Evolutionary conservation across 1,140 invertebrate species (phyloP), one percentile per base, ranked within the genome.

Genomic region (Drosophila gunungcola): DNA sequence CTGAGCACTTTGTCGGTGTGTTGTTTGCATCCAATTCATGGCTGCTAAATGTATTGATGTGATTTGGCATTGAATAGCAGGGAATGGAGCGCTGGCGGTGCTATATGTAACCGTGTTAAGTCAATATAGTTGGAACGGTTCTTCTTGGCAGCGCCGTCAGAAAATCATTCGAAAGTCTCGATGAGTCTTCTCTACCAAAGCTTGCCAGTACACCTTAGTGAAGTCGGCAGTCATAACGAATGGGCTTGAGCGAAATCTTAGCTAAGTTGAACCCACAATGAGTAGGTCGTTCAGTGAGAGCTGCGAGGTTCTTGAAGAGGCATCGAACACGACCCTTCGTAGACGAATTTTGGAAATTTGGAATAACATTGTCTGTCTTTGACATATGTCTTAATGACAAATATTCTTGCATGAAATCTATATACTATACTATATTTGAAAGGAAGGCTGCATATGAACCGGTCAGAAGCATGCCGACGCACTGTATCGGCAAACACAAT

Each of bases 281-380:
- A 32, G 9, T 3, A 56, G 6, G 7, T 56, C 7, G n/a, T 55
- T 42, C 5, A 55, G 25, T n/a, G 25, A 42, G 3, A 55, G 12
- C 9, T 55, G 53, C 25, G 53, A 55, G 3, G 53, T 42, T 29
- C 25, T 42, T 4, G 6, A 27, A 21, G 25, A 56, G 3, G 53
- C 27, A 42, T 42, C 53, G 10, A 56, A 56, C 10, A 42, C 39
- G 4, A 25, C 36, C 38, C 53, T 56, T 56, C 29, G 53, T 56
- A 13, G 27, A 56, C 12, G 25, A 25, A 25, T 39, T 56, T 25
- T 56, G 39, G 1, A n/a, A n/a, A n/a, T n/a, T n/a, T n/a, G n/a
- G n/a, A 27, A 56, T 25, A 2, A 42, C 12, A 29, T 56, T 56
- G n/a, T 56, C 39, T 29, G 53, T 42, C 42, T 4, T 25, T 16